Percentiles rank a stretch among this genome's conserved stretches.
phyloP scores from a whole-genome alignment of 2,113 vertebrate species.

The Gopherus flavomarginatus region DNA sequence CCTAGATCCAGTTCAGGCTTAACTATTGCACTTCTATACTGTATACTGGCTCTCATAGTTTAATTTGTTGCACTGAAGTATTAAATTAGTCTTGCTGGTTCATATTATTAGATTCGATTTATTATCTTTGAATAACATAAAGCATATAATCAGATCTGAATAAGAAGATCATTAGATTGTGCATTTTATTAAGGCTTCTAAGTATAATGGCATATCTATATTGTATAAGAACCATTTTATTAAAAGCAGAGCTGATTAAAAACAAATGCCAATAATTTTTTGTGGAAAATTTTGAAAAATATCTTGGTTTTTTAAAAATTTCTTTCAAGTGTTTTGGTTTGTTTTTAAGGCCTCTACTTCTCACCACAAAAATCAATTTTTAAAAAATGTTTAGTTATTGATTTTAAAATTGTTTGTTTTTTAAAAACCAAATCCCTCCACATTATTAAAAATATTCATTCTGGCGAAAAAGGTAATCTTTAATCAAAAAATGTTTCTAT shows the following conservation, averaged over 20 bases:
- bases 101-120: neutral
- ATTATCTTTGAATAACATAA: neutral
- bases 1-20: neutral
- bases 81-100: neutral
- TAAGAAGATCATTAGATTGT: neutral
- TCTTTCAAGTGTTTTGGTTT: neutral
- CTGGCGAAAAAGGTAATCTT: neutral
- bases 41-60: neutral
- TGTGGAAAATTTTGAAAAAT: neutral
- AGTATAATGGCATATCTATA: neutral
- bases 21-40: neutral
- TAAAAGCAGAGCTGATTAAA: neutral
- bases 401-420: neutral
- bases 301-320: neutral
- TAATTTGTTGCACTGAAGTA: neutral
- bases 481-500: neutral
- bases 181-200: neutral
- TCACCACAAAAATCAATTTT: neutral
- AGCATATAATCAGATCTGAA: neutral
- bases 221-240: neutral
- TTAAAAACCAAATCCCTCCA: neutral
- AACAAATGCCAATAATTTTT: neutral
- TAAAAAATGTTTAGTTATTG: neutral
- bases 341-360: neutral
- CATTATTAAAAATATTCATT: neutral